These are phyloP conservation scores for Sapajus apella DNA, from an alignment of 2,113 vertebrate species.

Conservation along the genomic window DNA sequence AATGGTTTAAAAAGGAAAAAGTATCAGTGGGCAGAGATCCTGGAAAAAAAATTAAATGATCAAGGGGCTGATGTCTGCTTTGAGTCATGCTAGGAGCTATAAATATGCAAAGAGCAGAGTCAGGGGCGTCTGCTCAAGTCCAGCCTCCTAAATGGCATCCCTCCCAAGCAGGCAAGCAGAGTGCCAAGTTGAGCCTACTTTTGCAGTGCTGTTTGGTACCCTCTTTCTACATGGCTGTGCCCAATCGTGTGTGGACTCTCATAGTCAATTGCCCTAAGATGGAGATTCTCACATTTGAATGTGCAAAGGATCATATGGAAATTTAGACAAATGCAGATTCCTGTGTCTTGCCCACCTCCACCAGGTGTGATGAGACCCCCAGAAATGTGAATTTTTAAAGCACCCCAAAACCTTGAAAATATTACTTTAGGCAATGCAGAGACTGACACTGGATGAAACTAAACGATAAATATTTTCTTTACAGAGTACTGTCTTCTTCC, in stretches of 20 bases:
- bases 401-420: neutral
- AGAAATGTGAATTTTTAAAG: neutral
- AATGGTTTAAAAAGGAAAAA: slow-evolving; percentile 54
- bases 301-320: neutral
- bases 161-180: neutral
- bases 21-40: neutral
- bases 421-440: neutral
- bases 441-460: neutral
- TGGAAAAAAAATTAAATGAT: slow-evolving; percentile 38
- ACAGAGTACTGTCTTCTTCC: neutral
- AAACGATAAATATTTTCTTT: neutral
- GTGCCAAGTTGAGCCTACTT: neutral
- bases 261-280: neutral
- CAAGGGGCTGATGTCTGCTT: neutral
- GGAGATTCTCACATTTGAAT: neutral
- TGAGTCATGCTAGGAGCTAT: neutral
- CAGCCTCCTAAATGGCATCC: neutral
- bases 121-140: neutral
- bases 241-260: too few relatives aligned
- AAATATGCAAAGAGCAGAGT: neutral
- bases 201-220: fast-evolving
- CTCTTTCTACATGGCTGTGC: too few relatives aligned
- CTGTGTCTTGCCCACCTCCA: neutral
- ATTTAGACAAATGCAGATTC: neutral
- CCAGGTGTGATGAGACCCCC: too few relatives aligned